Evolutionary conservation across 2,888 invertebrate species (phyloP).

Genomic region (Odontothrips loti): DNA sequence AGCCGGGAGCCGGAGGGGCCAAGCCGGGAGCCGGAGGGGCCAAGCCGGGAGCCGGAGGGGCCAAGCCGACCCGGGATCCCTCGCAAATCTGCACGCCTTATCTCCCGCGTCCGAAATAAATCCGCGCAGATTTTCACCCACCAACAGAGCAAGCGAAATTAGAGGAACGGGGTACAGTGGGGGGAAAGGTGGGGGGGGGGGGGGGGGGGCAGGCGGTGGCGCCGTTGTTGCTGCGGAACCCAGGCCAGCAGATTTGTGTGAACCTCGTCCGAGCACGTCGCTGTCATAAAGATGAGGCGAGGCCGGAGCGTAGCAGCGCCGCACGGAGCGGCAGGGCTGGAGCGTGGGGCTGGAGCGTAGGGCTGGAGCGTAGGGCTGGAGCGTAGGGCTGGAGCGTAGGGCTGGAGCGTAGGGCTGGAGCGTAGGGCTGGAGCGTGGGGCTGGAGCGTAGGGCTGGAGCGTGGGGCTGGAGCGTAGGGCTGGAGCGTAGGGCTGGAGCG

Average conservation of each 20-base stretch:
- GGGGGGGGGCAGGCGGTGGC: neutral
- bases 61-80: too few species aligned
- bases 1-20: too few species aligned
- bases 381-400: too few species aligned
- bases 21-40: too few species aligned
- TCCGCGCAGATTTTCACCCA: conserved; percentile 20
- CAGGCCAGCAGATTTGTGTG: conserved; percentile 11
- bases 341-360: neutral
- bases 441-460: too few species aligned
- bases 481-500: too few species aligned
- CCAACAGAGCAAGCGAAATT: conserved; percentile 20
- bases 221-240: neutral
- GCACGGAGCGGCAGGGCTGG: neutral
- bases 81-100: neutral
- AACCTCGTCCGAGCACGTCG: conserved; percentile 15
- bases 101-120: neutral
- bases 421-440: too few species aligned
- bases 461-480: too few species aligned
- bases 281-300: conserved; percentile 15
- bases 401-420: too few species aligned
- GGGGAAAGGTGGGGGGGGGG: neutral
- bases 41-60: too few species aligned
- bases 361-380: neutral
- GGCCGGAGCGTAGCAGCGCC: neutral
- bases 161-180: neutral